These are phyloP conservation scores for Drosophila hamatofila DNA, from an alignment of 2,888 invertebrate species.

Conservation along the genomic window DNA sequence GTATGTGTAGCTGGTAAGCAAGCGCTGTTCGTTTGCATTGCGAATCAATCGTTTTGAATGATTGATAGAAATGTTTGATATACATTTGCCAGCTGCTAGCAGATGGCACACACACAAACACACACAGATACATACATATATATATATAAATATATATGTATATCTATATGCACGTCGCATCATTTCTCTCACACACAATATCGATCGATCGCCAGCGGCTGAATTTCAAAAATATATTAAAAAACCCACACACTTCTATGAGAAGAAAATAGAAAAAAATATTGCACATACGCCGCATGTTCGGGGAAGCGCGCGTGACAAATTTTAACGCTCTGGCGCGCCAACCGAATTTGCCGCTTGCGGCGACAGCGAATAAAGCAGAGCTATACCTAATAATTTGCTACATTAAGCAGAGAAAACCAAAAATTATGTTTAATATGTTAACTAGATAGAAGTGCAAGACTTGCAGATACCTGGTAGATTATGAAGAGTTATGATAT, in stretches of 20 bases:
- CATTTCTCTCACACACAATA: slow-evolving; percentile 32
- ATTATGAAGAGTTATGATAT: not conserved
- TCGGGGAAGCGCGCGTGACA: slow-evolving; percentile 67
- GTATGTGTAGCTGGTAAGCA: slow-evolving; percentile 22
- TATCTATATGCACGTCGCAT: not conserved
- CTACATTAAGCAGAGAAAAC: slow-evolving; percentile 41
- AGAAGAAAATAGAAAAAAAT: slow-evolving; percentile 13
- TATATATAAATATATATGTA: not conserved
- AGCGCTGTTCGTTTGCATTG: slow-evolving; percentile 66
- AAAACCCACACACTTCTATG: not conserved
- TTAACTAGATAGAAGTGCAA: not conserved
- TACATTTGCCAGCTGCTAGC: slow-evolving; percentile 67
- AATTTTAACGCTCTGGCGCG: slow-evolving; percentile 77
- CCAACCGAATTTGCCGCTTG: slow-evolving; percentile 55
- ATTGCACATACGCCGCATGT: slow-evolving; percentile 64
- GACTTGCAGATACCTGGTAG: slow-evolving; percentile 3
- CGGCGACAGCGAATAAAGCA: slow-evolving; percentile 31
- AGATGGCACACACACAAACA: slow-evolving; percentile 1
- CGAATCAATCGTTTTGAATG: slow-evolving; percentile 79
- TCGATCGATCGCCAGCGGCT: slow-evolving; percentile 66
- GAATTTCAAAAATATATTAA: slow-evolving; percentile 25
- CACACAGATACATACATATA: not conserved
- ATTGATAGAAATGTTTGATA: slow-evolving; percentile 79
- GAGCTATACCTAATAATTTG: slow-evolving; percentile 63
- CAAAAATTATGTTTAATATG: not conserved